phyloP scores from a whole-genome alignment of 2,797 vertebrate species.

The Mormyrus proboscirostris region DNA sequence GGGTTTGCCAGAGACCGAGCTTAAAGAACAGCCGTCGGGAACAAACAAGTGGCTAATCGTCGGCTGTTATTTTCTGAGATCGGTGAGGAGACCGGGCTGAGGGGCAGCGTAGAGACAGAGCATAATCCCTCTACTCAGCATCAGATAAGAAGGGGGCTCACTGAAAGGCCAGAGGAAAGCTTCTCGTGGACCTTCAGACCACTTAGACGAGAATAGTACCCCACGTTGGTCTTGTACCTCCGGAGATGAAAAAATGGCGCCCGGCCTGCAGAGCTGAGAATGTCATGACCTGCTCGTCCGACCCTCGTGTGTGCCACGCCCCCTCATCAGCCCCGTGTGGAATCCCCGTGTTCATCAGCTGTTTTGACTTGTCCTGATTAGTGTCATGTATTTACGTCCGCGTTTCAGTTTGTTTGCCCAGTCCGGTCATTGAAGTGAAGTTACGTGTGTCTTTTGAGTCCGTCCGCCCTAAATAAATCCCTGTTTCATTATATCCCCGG shows the following conservation, averaged over 20 bases:
- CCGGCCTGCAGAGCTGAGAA: neutral
- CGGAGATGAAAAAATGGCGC: neutral
- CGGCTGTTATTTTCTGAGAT: neutral
- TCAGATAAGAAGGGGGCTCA: neutral
- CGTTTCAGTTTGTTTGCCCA: no score
- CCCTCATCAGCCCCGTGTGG: no score
- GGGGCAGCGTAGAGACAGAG: neutral
- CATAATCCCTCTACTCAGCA: neutral
- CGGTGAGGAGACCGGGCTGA: neutral
- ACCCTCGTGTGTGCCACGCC: no score
- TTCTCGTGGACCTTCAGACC: neutral
- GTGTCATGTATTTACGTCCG: no score
- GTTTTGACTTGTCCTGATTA: no score
- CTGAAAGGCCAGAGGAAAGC: neutral
- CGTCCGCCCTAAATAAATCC: no score
- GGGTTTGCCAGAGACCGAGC: neutral
- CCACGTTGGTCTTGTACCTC: neutral
- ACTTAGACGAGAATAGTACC: neutral
- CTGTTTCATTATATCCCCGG: no score
- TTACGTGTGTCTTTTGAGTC: no score
- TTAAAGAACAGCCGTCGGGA: neutral
- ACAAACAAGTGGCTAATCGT: neutral
- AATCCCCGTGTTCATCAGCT: no score
- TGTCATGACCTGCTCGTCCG: no score
- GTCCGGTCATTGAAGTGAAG: no score